Base-by-base conservation (phyloP, 2,888 invertebrate genomes). In the Apotomis turbidana region DNA sequence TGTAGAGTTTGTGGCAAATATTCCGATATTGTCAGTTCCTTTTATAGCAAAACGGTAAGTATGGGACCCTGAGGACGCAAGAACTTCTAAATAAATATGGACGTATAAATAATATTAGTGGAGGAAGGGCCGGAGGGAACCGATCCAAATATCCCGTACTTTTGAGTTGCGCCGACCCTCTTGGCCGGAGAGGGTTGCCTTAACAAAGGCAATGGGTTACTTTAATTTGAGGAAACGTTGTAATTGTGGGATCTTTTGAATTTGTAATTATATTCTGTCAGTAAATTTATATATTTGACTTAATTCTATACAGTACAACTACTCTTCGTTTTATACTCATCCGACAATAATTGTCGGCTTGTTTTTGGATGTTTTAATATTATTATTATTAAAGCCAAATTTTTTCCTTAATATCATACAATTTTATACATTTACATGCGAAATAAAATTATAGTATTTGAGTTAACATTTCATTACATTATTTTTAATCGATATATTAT, bases 21-120 rank as follows among this genome's bases (percentile, higher is more conserved):
- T 82, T 79, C 78, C 77, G 79, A 80, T 81, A 77, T 75, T 79
- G 83, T 83, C 83, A 79, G 78, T 79, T 76, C 80, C 81, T 85
- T 81, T 85, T 79, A 81, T 80, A 78, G 78, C 75, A 81, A 84
- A 84, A 75, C 75, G 76, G 79, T 80, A 82, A 79, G 79, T 80
- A 85, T 80, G 83, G 81, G 82, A 77, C 88, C 81, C 82, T 8
- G 12, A 87, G 85, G 88, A 85, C 73, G 81, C 81, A 79, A 81
- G 83, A 84, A 86, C 85, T 87, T 86, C 80, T 78, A 83, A 83
- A 87, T 83, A 85, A 85, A 86, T 86, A 85, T 83, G 79, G 76
- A 79, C 76, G 70, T 78, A 85, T 85, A 85, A 85, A 85, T 86
- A 83, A 82, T 81, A 80, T 78, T 74, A 74, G 72, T 67, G 69